These are phyloP conservation scores for Plestiodon gilberti DNA, from an alignment of 2,113 vertebrate genomes.

Conservation along the genomic window DNA sequence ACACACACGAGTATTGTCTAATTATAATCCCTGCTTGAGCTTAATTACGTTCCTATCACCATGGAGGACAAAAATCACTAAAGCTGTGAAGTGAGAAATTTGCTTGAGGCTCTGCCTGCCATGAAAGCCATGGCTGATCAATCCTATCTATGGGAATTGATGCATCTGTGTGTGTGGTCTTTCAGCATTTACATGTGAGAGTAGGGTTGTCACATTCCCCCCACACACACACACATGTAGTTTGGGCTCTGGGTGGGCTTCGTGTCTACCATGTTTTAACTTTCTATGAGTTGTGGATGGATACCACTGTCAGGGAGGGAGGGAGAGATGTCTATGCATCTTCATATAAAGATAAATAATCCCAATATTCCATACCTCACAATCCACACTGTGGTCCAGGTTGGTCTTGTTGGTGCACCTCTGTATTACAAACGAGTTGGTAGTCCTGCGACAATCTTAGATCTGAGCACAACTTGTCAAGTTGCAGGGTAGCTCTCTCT, in stretches of 20 bases:
- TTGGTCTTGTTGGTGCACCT: background rate
- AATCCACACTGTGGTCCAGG: background rate
- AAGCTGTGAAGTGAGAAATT: slow-evolving; percentile 8
- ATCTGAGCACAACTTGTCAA: background rate
- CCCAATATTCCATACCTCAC: background rate
- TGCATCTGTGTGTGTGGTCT: background rate
- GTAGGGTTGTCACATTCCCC: background rate
- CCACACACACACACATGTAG: too few species aligned
- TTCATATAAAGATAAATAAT: too few species aligned
- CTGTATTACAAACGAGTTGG: background rate
- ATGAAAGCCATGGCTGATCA: slow-evolving; percentile 6
- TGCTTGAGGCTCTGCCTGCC: background rate
- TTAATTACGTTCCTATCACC: background rate
- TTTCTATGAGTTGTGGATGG: too few species aligned
- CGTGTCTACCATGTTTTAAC: too few species aligned
- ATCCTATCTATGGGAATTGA: background rate
- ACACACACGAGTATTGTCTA: background rate
- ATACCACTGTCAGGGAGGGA: too few species aligned
- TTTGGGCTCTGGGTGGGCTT: too few species aligned
- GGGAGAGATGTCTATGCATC: too few species aligned
- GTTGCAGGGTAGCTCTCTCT: background rate
- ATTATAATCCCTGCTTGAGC: background rate
- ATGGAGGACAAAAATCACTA: background rate
- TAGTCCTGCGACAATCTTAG: background rate
- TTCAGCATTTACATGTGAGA: background rate